These are phyloP conservation scores for Lamellibrachia columna DNA, from an alignment of 2,888 invertebrate genomes.

Conservation along the genomic window DNA sequence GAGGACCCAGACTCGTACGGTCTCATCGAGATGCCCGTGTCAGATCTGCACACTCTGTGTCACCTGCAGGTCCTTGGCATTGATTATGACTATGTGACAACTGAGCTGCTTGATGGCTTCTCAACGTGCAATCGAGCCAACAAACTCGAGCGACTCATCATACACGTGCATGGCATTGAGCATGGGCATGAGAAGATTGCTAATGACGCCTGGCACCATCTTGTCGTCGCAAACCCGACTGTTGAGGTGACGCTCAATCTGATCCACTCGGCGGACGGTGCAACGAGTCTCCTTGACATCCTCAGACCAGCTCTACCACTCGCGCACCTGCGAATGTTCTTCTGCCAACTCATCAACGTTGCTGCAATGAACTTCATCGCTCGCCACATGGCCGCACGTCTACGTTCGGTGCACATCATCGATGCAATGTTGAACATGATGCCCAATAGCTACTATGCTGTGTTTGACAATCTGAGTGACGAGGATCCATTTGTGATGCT, in stretches of 20 bases:
- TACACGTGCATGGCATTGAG: conserved; percentile 78
- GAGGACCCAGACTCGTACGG: conserved; percentile 78
- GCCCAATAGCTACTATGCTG: conserved; percentile 27
- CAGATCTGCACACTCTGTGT: conserved; percentile 72
- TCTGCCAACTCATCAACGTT: conserved; percentile 75
- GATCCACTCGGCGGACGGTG: conserved; percentile 77
- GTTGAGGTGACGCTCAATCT: conserved; percentile 73
- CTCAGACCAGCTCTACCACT: conserved; percentile 78
- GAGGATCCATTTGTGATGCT: conserved; percentile 74
- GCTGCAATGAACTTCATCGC: conserved; percentile 71
- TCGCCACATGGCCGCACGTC: conserved; percentile 59
- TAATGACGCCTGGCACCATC: conserved; percentile 74
- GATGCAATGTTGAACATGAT: conserved; percentile 67
- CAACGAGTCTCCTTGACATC: conserved; percentile 72
- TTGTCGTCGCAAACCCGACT: conserved; percentile 70
- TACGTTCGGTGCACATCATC: conserved; percentile 73
- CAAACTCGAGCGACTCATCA: conserved; percentile 69
- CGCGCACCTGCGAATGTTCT: conserved; percentile 78
- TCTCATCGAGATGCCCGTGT: conserved; percentile 70
- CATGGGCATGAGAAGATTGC: conserved; percentile 74
- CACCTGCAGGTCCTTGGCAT: conserved; percentile 72
- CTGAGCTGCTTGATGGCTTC: conserved; percentile 55
- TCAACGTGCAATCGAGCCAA: conserved; percentile 44
- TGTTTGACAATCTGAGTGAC: conserved; percentile 23
- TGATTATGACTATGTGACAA: conserved; percentile 63